phyloP scores from a whole-genome alignment of 2,797 vertebrate genomes.

The Phylloscopus collybita region DNA sequence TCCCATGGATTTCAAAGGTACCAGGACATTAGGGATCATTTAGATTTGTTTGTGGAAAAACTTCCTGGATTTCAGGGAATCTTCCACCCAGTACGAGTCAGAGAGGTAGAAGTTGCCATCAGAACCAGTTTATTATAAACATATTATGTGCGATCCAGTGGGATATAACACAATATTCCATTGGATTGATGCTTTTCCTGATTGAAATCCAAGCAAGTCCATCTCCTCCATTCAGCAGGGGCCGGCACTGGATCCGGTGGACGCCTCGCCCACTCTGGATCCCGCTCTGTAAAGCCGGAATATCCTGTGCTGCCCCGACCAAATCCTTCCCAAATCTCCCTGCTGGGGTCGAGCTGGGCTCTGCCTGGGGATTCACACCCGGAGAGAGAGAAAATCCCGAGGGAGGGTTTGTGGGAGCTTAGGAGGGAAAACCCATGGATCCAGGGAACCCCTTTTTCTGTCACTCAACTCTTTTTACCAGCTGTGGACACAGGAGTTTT shows the following conservation, averaged over 20 bases:
- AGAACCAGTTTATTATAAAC: too few relatives aligned
- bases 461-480: accelerated
- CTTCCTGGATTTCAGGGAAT: too few relatives aligned
- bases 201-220: neutral
- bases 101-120: too few relatives aligned
- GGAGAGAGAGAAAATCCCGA: neutral
- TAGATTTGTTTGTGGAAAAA: too few relatives aligned
- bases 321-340: neutral
- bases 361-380: neutral
- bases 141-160: too few relatives aligned
- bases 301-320: neutral
- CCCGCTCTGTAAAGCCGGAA: neutral
- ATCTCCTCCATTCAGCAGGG: neutral
- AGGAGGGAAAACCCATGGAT: neutral
- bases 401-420: neutral
- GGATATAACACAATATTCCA: too few relatives aligned
- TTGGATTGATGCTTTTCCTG: too few relatives aligned
- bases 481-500: accelerated
- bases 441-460: neutral
- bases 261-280: neutral
- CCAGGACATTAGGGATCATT: too few relatives aligned
- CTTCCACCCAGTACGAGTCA: too few relatives aligned
- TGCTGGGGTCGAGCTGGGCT: neutral
- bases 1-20: neutral
- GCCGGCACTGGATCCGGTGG: too few relatives aligned